Evolutionary conservation across 2,113 vertebrate species (phyloP).

Genomic region (Ptilonorhynchus violaceus): DNA sequence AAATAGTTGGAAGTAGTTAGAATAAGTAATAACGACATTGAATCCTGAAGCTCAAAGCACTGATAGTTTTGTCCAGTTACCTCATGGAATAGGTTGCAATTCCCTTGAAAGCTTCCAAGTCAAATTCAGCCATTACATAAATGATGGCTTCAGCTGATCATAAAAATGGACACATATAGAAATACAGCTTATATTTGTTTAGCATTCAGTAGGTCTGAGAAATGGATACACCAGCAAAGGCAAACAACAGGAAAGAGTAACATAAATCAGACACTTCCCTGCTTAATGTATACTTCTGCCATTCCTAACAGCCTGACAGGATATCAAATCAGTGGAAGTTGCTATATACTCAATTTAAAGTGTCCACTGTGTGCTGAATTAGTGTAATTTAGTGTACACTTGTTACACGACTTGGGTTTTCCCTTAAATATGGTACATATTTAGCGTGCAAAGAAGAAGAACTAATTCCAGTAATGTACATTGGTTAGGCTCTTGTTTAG

Average conservation of each 20-base stretch:
- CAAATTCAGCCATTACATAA: background rate
- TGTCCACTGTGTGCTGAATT: background rate
- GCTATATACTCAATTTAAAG: background rate
- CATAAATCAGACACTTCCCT: background rate
- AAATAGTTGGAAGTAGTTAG: background rate
- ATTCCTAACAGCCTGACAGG: background rate
- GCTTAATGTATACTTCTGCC: background rate
- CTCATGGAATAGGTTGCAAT: background rate
- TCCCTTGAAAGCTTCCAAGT: background rate
- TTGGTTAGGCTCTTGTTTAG: conserved; percentile 51
- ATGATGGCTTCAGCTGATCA: background rate
- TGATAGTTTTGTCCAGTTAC: background rate
- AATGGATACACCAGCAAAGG: background rate
- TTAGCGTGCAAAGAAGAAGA: conserved; percentile 35
- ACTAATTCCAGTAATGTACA: conserved; percentile 30
- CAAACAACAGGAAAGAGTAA: background rate
- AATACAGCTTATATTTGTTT: background rate
- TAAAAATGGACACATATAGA: background rate
- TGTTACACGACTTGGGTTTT: background rate
- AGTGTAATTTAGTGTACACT: background rate
- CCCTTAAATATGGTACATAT: background rate
- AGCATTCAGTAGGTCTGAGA: background rate
- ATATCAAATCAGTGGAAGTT: background rate
- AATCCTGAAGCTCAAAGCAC: background rate
- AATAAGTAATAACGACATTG: background rate